Evolutionary conservation across 1,140 invertebrate genomes (phyloP).

Genomic region (Cheumatopsyche charites): DNA sequence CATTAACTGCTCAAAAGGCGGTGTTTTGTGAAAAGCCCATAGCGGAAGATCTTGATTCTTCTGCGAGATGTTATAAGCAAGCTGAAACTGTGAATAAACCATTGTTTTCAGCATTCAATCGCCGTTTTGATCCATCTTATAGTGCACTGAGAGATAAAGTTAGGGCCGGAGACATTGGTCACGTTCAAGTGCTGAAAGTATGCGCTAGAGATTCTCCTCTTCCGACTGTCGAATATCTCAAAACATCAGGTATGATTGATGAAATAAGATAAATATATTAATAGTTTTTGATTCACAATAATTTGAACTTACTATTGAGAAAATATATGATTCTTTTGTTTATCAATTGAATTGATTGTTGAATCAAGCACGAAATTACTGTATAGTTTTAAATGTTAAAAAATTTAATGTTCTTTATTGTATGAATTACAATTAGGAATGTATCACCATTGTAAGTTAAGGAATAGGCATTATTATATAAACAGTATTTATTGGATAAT

Average conservation of each 20-base stretch:
- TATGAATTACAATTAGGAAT: too few species aligned
- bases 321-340: too few species aligned
- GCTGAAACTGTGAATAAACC: constrained; percentile 63
- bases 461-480: too few species aligned
- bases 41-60: constrained; percentile 62
- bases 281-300: background rate
- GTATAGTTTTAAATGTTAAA: too few species aligned
- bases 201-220: constrained; percentile 68
- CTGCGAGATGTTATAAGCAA: constrained; percentile 65
- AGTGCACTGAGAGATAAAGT: constrained; percentile 60
- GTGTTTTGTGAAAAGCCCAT: constrained; percentile 79
- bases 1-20: constrained; percentile 66
- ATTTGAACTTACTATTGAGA: too few species aligned
- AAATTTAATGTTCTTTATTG: too few species aligned
- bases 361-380: too few species aligned
- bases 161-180: constrained; percentile 65
- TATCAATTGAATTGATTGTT: too few species aligned
- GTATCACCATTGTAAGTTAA: too few species aligned
- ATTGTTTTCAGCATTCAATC: constrained; percentile 72
- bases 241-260: constrained; percentile 62
- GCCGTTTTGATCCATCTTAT: constrained; percentile 72
- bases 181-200: constrained; percentile 68
- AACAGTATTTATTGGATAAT: too few species aligned
- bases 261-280: constrained; percentile 30
- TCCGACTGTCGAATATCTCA: constrained; percentile 67